phyloP scores from a whole-genome alignment of 2,888 invertebrate genomes.

The Drosophila meridiana region DNA sequence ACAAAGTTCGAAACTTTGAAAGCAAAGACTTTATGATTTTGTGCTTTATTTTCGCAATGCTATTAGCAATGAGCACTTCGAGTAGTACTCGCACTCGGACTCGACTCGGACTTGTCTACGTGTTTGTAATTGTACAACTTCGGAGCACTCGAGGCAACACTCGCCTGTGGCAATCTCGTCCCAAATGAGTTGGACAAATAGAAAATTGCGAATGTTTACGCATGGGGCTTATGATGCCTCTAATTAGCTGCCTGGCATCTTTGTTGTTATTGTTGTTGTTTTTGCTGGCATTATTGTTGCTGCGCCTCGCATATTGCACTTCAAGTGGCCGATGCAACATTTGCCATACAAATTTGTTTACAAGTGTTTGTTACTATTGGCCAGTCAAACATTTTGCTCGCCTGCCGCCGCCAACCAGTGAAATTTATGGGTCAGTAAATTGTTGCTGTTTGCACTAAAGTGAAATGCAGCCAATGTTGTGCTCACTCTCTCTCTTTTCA shows the following conservation, averaged over 20 bases:
- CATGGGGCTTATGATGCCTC: constrained; percentile 65
- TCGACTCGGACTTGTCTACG: constrained; percentile 9
- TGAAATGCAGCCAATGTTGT: constrained; percentile 53
- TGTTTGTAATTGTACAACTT: constrained; percentile 38
- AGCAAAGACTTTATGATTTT: constrained; percentile 43
- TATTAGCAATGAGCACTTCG: constrained; percentile 68
- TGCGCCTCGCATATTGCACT: constrained; percentile 39
- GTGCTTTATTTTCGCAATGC: constrained; percentile 27
- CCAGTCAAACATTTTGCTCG: constrained; percentile 60
- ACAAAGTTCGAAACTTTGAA: constrained; percentile 59
- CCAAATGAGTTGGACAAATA: constrained; percentile 74
- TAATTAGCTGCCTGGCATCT: constrained; percentile 64
- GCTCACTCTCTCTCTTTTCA: constrained; percentile 10
- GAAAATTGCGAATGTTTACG: constrained; percentile 75
- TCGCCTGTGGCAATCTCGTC: constrained; percentile 71
- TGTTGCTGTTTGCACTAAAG: constrained; percentile 51
- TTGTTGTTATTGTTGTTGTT: constrained; percentile 16
- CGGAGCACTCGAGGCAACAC: constrained; percentile 37
- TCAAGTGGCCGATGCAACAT: constrained; percentile 60
- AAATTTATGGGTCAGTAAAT: constrained; percentile 80
- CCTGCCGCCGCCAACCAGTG: constrained; percentile 54
- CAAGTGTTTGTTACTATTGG: constrained; percentile 56
- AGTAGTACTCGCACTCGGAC: constrained; percentile 12
- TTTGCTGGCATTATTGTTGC: constrained; percentile 1
- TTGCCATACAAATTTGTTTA: constrained; percentile 74